Conservation (phyloP, 2,888 invertebrate genomes). For the Ptychoptera albimana region DNA sequence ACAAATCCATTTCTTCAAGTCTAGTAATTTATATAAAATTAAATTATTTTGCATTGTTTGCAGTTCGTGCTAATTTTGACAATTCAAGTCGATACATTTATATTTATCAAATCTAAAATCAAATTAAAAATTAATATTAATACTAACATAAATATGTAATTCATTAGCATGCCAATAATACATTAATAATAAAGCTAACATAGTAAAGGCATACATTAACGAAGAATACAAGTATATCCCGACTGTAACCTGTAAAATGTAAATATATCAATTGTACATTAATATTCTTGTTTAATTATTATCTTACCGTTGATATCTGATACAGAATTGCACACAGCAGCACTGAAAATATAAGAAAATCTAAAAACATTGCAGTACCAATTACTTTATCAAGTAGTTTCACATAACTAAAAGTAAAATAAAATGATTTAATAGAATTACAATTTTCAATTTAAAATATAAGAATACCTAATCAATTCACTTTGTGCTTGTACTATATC, state of each 20-base stretch:
- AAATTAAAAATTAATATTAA: not conserved
- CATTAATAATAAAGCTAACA: slow-evolving; percentile 5
- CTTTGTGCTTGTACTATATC: not conserved
- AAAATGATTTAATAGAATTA: too few species aligned
- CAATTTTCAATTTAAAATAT: too few species aligned
- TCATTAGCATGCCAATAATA: slow-evolving; percentile 9
- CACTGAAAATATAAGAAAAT: slow-evolving; percentile 6
- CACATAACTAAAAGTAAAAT: not conserved
- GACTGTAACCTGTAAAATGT: not conserved
- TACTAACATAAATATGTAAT: slow-evolving; percentile 4
- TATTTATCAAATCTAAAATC: not conserved
- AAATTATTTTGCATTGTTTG: too few species aligned
- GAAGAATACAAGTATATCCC: not conserved
- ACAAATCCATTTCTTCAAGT: too few species aligned
- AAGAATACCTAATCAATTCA: not conserved
- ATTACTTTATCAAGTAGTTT: slow-evolving; percentile 2
- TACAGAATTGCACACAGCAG: slow-evolving; percentile 4
- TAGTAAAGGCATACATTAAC: slow-evolving; percentile 1
- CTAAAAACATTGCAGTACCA: slow-evolving; percentile 4
- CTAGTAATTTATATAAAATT: too few species aligned
- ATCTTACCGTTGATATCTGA: slow-evolving; percentile 5
- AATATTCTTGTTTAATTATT: not conserved
- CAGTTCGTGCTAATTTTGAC: too few species aligned
- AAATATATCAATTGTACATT: not conserved
- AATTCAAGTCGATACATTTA: too few species aligned